Evolutionary conservation across 2,888 invertebrate genomes (phyloP).

Genomic region (Branchipolynoe longqiensis): DNA sequence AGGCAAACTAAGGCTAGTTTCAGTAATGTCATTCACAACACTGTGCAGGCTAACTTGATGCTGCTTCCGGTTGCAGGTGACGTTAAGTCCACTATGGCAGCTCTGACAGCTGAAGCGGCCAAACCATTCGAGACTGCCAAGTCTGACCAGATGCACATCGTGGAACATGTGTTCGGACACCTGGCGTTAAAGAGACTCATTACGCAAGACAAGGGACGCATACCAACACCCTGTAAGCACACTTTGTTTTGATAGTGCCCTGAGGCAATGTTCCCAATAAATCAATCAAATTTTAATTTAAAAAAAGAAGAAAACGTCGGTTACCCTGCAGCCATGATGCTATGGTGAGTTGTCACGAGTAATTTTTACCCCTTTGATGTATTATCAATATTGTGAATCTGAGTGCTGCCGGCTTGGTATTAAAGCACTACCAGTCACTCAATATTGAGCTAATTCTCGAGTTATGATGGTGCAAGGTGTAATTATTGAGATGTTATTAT

Average conservation of each 20-base stretch:
- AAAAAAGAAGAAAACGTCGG: too few relatives aligned
- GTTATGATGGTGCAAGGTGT: too few relatives aligned
- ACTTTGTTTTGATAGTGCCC: background rate
- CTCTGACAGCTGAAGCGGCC: constrained; percentile 76
- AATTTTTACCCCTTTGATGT: too few relatives aligned
- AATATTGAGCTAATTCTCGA: too few relatives aligned
- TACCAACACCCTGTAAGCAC: background rate
- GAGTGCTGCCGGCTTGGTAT: too few relatives aligned
- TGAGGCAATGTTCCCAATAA: background rate
- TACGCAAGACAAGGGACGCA: constrained; percentile 72
- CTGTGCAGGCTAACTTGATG: background rate
- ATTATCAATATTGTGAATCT: too few relatives aligned
- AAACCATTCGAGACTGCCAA: constrained; percentile 75
- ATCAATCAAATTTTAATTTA: background rate
- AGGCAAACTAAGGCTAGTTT: too few relatives aligned
- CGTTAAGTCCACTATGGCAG: constrained; percentile 76
- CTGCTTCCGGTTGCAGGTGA: constrained; percentile 72
- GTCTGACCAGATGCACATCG: constrained; percentile 74
- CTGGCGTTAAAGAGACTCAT: constrained; percentile 79
- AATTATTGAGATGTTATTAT: too few relatives aligned
- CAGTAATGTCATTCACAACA: too few relatives aligned
- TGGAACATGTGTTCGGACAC: constrained; percentile 80
- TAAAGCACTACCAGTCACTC: too few relatives aligned
- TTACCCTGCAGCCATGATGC: too few relatives aligned
- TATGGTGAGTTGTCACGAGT: too few relatives aligned